phyloP scores from a whole-genome alignment of 2,113 vertebrate species.

The Microtus montanus region DNA sequence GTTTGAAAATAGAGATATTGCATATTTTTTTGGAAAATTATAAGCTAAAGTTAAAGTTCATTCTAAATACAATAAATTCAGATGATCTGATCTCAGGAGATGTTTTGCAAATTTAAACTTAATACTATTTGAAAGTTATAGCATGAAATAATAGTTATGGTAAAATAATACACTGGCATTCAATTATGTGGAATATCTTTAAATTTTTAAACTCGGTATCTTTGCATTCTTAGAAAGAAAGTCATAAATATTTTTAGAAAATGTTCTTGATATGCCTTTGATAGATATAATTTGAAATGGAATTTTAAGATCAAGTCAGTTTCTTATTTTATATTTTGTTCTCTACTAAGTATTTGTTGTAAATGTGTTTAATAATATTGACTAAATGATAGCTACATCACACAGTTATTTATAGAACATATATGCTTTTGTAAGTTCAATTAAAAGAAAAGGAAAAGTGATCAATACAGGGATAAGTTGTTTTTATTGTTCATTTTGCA shows the following conservation, averaged over 20 bases:
- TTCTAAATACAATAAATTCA: not conserved
- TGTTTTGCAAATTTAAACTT: not conserved
- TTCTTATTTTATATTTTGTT: not conserved
- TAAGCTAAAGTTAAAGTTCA: slow-evolving; percentile 32
- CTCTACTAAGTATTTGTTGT: not conserved
- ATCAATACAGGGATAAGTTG: not conserved
- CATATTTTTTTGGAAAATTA: not conserved
- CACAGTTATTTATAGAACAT: not conserved
- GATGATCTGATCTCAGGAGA: not conserved
- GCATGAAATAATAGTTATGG: not conserved
- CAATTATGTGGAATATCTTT: not conserved
- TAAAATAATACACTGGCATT: not conserved
- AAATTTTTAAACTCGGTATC: not conserved
- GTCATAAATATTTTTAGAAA: not conserved
- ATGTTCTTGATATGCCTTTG: not conserved
- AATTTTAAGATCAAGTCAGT: not conserved
- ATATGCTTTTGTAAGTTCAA: not conserved
- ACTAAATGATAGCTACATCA: not conserved
- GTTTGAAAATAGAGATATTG: not conserved
- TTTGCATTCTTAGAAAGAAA: not conserved
- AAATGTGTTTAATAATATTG: not conserved
- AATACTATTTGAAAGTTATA: not conserved
- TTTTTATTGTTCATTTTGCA: not conserved
- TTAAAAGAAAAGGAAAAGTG: not conserved
- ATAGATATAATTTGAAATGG: not conserved